phyloP scores from a whole-genome alignment of 2,888 invertebrate genomes.

The Ornithoptera priamus region DNA sequence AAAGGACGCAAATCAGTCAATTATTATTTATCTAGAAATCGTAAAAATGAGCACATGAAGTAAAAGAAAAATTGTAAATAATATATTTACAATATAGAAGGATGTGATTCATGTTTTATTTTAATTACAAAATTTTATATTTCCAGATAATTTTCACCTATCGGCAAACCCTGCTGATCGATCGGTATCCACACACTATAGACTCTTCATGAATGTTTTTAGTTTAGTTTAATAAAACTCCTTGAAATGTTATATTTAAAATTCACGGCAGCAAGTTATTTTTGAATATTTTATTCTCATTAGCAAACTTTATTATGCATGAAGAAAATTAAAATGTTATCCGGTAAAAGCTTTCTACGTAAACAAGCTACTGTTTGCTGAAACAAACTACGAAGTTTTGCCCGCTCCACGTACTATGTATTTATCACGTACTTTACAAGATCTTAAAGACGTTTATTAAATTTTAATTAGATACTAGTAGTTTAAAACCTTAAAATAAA shows the following conservation, averaged over 20 bases:
- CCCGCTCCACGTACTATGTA: neutral
- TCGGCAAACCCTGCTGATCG: too few relatives aligned
- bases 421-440: conserved; percentile 1
- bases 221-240: too few relatives aligned
- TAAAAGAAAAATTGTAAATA: too few relatives aligned
- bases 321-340: conserved; percentile 2
- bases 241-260: neutral
- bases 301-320: neutral
- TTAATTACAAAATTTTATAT: too few relatives aligned
- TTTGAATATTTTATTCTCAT: neutral
- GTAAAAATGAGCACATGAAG: too few relatives aligned
- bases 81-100: too few relatives aligned
- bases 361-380: conserved; percentile 1
- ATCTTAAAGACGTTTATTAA: neutral
- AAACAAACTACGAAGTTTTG: conserved; percentile 1
- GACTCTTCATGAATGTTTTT: too few relatives aligned
- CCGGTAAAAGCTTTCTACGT: neutral
- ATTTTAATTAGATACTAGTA: neutral
- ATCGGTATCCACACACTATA: too few relatives aligned
- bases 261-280: neutral
- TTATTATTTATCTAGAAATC: too few relatives aligned
- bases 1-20: too few relatives aligned
- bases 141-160: too few relatives aligned
- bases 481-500: neutral
- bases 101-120: too few relatives aligned